Evolutionary conservation across 2,113 vertebrate species (phyloP).

Genomic region (Anguilla rostrata): DNA sequence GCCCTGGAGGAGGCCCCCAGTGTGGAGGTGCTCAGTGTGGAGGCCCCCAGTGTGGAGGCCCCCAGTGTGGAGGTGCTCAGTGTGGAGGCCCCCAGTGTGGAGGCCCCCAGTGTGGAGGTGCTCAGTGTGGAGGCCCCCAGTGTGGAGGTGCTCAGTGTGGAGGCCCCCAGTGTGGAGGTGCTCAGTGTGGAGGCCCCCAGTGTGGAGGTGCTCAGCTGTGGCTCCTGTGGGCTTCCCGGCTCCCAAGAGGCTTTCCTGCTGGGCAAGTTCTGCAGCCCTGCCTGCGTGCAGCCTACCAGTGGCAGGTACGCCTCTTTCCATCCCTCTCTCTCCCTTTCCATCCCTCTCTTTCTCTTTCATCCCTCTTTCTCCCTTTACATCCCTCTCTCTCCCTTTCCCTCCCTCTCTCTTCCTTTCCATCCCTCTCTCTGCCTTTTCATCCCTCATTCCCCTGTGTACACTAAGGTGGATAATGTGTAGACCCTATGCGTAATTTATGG

Average conservation of each 20-base stretch:
- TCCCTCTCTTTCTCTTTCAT: background rate
- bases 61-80: no score
- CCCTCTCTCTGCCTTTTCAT: no score
- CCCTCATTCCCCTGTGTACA: no score
- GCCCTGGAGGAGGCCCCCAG: no score
- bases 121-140: no score
- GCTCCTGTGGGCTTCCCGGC: conserved; percentile 59
- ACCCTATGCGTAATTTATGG: background rate
- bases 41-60: no score
- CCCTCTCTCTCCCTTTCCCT: background rate
- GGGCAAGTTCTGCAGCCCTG: conserved; percentile 69
- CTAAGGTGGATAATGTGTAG: background rate
- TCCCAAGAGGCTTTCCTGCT: conserved; percentile 69
- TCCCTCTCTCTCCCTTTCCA: background rate
- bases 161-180: no score
- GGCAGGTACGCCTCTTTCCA: conserved; percentile 59
- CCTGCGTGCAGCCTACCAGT: conserved; percentile 73
- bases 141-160: no score
- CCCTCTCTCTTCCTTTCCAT: no score
- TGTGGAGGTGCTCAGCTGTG: conserved; percentile 60
- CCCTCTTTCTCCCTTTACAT: background rate
- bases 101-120: no score
- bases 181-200: conserved; percentile 40
- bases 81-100: no score
- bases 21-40: background rate